A percentile compares a stretch with the other conserved stretches of the same genome.
These are phyloP conservation scores for Lapara coniferarum DNA, from an alignment of 2,888 invertebrate genomes.

Conservation along the genomic window DNA sequence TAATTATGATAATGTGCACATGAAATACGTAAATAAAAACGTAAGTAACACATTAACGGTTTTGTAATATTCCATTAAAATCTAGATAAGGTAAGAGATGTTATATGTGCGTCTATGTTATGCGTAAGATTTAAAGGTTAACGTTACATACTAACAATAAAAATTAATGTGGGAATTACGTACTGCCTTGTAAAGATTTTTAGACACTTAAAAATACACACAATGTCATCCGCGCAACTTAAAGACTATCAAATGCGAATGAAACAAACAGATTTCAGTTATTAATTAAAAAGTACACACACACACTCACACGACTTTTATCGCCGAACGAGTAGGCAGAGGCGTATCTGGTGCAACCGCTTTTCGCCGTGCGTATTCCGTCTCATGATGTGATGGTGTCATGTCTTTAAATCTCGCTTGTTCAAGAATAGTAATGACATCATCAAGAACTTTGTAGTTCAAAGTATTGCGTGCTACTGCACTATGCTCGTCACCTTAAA, in stretches of 20 bases:
- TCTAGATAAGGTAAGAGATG: neutral
- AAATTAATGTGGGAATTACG: slow-evolving; percentile 12
- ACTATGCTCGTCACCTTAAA: no score
- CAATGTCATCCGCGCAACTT: neutral
- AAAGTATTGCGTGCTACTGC: no score
- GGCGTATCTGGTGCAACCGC: no score
- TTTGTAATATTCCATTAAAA: neutral
- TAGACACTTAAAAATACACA: neutral
- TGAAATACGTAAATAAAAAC: neutral
- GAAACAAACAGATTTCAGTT: no score
- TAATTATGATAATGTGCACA: neutral
- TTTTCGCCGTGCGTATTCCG: no score
- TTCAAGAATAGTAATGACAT: no score
- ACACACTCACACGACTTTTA: no score
- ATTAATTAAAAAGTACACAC: neutral
- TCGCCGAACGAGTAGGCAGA: no score
- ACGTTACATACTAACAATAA: slow-evolving; percentile 2
- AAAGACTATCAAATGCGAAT: no score
- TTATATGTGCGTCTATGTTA: neutral
- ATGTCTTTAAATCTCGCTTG: no score
- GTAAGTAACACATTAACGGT: neutral
- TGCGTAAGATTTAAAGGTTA: slow-evolving; percentile 8
- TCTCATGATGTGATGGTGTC: no score
- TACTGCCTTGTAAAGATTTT: slow-evolving; percentile 12
- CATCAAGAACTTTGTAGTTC: no score